A percentile compares a stretch with the other conserved stretches of the same genome.
These are phyloP conservation scores for Myodes glareolus DNA, from an alignment of 2,113 vertebrate species.

Conservation along the genomic window DNA sequence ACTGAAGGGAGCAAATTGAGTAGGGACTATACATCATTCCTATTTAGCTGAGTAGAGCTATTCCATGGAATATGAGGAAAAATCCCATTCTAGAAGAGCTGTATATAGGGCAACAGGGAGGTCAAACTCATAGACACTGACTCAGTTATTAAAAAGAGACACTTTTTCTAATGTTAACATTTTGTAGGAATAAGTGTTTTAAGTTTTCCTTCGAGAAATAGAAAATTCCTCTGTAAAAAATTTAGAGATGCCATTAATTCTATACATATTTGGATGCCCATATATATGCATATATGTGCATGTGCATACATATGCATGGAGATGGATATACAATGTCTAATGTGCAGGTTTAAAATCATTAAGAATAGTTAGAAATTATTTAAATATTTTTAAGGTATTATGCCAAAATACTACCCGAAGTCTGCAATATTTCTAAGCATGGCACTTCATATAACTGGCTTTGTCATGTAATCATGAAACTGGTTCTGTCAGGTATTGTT, in stretches of 20 bases:
- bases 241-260: background rate
- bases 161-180: background rate
- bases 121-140: background rate
- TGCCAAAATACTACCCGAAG: background rate
- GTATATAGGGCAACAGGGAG: background rate
- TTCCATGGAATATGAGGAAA: background rate
- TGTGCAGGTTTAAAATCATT: background rate
- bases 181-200: background rate
- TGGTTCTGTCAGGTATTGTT: background rate
- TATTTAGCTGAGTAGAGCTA: background rate
- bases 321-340: background rate
- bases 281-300: too few relatives aligned
- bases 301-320: background rate
- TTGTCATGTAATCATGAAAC: background rate
- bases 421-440: background rate
- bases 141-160: background rate
- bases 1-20: background rate
- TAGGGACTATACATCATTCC: background rate
- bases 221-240: background rate
- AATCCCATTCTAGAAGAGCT: background rate
- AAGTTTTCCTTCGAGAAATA: slow-evolving; percentile 13
- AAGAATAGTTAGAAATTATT: slow-evolving; percentile 19
- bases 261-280: background rate
- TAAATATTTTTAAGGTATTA: background rate
- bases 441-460: accelerated